Evolutionary conservation across 1,140 invertebrate species (phyloP), one percentile per base, ranked within the genome.

Genomic region (Drosophila nigrodunni): DNA sequence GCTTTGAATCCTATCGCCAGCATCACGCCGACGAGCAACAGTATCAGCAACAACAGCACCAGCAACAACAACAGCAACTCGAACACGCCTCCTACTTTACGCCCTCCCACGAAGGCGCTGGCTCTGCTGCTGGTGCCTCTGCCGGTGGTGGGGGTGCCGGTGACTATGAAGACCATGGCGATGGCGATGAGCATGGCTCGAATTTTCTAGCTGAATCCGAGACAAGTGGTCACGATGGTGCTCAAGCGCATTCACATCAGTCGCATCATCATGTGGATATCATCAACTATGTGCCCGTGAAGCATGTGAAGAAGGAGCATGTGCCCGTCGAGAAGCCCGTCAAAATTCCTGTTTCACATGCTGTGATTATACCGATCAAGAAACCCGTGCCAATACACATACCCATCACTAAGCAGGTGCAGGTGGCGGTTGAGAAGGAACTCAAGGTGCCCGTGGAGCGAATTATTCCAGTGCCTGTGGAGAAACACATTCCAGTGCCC

Each of bases 341-440:
- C 0, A 94, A 95, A 43, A 94, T 96, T 13, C 94, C 94, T 54
- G 93, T 96, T 1, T 95, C 95, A 0, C 96, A 96, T 90, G 94
- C 95, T 15, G 94, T 96, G 43, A 94, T 95, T 2, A 91, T 96
- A 7, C 94, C 94, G n/a, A 94, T 96, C 0, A 94, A 95, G 0
- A 95, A 96, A 66, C 95, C 95, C 0, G 95, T 96, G 15, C 95
- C 96, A 0, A 95, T 96, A 3, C 95, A 96, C 71, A 94, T 96
- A 18, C 96, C 96, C 0, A 94, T 96, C 1, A 94, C 95, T 0
- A 95, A 96, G 74, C 95, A 95, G 2, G 94, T 96, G 0, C 94
- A 95, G 0, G 94, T 96, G 25, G 94, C 95, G 0, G 94, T 96
- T 13, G 94, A 96, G 59, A 96, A 95, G 80, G 96, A 96, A 66